These are phyloP conservation scores for Porphyrio hochstetteri DNA, from an alignment of 2,113 vertebrate genomes.

Conservation along the genomic window DNA sequence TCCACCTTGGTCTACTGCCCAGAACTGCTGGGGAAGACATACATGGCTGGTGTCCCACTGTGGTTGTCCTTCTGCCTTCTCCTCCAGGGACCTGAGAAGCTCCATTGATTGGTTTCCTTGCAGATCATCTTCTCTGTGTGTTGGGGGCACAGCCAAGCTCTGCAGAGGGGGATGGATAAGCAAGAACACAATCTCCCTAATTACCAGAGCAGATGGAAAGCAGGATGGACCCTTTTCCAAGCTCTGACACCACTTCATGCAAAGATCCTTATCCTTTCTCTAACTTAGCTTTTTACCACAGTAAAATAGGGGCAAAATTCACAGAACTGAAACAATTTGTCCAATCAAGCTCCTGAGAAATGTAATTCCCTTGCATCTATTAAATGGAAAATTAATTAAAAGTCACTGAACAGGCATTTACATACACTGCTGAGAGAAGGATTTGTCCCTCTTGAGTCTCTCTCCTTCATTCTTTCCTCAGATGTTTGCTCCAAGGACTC, in stretches of 20 bases:
- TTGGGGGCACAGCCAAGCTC: not conserved
- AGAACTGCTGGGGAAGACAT: not conserved
- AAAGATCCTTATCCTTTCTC: not conserved
- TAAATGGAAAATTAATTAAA: not conserved
- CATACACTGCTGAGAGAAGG: not conserved
- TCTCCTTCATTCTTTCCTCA: not conserved
- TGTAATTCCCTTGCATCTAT: not conserved
- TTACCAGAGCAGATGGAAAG: not conserved
- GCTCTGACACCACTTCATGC: not conserved
- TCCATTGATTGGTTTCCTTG: not conserved
- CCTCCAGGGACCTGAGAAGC: not conserved
- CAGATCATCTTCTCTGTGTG: not conserved
- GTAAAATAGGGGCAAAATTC: not conserved
- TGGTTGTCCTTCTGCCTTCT: not conserved
- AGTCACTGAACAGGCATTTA: not conserved
- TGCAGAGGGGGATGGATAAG: not conserved
- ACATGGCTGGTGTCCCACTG: not conserved
- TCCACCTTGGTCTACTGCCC: not conserved
- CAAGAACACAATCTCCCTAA: not conserved
- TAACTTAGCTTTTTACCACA: not conserved
- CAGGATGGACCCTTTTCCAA: not conserved
- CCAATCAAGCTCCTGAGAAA: not conserved
- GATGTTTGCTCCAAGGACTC: not conserved
- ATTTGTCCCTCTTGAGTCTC: not conserved
- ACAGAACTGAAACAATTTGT: not conserved